Conservation (phyloP, 1,140 invertebrate species). For the Drosophila prosaltans region DNA sequence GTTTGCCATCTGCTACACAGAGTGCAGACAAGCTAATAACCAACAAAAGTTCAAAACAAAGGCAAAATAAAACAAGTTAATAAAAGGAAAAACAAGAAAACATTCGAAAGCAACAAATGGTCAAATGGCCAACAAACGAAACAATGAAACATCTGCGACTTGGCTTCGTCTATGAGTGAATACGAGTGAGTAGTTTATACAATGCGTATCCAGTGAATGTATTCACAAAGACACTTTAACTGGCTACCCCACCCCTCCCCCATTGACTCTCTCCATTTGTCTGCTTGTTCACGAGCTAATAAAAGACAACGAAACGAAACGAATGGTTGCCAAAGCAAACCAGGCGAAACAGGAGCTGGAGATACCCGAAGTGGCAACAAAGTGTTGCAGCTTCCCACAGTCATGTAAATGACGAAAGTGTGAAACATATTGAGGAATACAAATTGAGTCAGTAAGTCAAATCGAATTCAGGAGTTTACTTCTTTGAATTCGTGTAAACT, state of each 20-base stretch:
- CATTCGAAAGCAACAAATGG: slow-evolving; percentile 55
- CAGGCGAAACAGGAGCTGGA: slow-evolving; percentile 45
- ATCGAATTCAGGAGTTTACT: slow-evolving; percentile 45
- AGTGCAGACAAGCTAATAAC: slow-evolving; percentile 64
- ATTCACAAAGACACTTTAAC: slow-evolving; percentile 58
- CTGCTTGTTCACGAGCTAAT: slow-evolving; percentile 61
- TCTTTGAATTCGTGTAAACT: slow-evolving; percentile 30
- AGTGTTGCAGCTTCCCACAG: neutral
- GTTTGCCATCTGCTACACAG: slow-evolving; percentile 56
- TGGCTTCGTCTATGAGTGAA: slow-evolving; percentile 19
- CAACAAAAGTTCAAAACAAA: slow-evolving; percentile 65
- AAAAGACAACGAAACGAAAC: slow-evolving; percentile 45
- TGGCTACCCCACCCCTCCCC: neutral
- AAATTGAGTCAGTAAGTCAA: slow-evolving; percentile 80
- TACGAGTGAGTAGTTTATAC: slow-evolving; percentile 16
- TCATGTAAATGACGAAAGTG: neutral
- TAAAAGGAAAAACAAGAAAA: slow-evolving; percentile 43
- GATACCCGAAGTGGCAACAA: too few species aligned
- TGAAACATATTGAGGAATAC: slow-evolving; percentile 49
- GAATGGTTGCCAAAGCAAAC: slow-evolving; percentile 68
- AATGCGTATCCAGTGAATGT: slow-evolving; percentile 28
- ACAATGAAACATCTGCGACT: slow-evolving; percentile 51
- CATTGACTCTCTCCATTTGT: neutral
- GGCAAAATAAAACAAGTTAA: slow-evolving; percentile 55
- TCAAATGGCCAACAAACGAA: slow-evolving; percentile 40